phyloP scores from a whole-genome alignment of 23 tunicate species.

The Ciona savignyi region DNA sequence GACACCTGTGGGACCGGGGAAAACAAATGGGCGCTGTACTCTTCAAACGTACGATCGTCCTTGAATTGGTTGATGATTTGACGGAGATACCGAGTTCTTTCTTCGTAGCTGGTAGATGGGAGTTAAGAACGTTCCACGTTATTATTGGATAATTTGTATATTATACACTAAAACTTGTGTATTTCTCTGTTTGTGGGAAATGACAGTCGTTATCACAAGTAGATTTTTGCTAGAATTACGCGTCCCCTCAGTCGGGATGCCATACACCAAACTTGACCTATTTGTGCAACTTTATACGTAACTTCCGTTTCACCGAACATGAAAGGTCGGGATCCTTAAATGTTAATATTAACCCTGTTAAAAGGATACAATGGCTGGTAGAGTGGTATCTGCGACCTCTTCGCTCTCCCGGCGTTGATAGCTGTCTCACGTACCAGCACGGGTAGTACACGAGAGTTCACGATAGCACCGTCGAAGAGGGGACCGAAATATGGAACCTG shows the following conservation, averaged over 20 bases:
- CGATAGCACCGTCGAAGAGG: constrained; percentile 80
- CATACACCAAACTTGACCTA: too few species aligned
- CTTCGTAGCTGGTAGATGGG: constrained; percentile 56
- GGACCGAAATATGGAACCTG: constrained; percentile 98
- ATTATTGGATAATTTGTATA: neutral
- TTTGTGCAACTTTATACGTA: too few species aligned
- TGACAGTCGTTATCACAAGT: too few species aligned
- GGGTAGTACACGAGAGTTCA: constrained; percentile 69
- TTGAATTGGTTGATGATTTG: constrained; percentile 67
- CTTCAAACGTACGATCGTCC: constrained; percentile 73
- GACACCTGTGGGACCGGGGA: constrained; percentile 35
- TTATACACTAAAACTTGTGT: neutral
- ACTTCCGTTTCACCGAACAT: too few species aligned
- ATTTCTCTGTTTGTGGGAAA: too few species aligned
- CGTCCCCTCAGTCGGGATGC: too few species aligned
- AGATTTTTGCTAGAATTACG: too few species aligned
- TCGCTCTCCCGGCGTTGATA: constrained; percentile 89
- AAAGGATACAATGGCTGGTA: constrained; percentile 78
- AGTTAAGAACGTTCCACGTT: neutral
- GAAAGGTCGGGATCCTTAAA: too few species aligned
- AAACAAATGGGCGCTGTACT: constrained; percentile 62
- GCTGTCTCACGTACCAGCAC: constrained; percentile 96
- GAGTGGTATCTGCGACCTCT: constrained; percentile 60
- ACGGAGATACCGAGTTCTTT: constrained; percentile 56
- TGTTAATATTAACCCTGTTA: neutral